phyloP scores from a whole-genome alignment of 64 coral and sea anemone species.

The Dendronephthya gigantea region DNA sequence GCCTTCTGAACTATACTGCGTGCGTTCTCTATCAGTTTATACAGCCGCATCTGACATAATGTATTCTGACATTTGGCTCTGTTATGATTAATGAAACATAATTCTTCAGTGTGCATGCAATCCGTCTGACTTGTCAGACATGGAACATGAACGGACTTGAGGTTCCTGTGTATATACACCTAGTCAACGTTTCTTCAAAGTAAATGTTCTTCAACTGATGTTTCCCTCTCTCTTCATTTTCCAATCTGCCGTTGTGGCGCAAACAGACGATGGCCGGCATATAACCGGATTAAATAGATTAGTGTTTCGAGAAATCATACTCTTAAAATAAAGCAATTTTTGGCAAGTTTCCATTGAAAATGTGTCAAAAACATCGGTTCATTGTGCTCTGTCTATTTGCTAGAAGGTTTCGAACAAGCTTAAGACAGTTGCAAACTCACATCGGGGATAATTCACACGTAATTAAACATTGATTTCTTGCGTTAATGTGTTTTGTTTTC shows the following conservation, averaged over 20 bases:
- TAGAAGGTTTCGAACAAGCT: neutral
- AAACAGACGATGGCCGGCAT: neutral
- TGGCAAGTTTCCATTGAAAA: neutral
- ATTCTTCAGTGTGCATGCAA: neutral
- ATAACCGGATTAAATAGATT: neutral
- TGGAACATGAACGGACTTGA: neutral
- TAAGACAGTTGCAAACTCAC: too few relatives aligned
- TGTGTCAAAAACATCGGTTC: neutral
- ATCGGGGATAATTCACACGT: too few relatives aligned
- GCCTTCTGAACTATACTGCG: neutral
- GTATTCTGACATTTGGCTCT: neutral
- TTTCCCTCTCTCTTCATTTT: too few relatives aligned
- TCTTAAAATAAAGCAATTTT: neutral
- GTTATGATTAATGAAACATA: neutral
- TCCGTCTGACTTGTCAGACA: neutral
- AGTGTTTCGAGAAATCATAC: neutral
- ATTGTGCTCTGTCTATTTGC: too few relatives aligned
- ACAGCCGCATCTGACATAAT: neutral
- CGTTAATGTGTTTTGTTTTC: too few relatives aligned
- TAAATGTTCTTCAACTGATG: neutral
- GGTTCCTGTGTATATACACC: neutral
- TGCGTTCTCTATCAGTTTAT: neutral
- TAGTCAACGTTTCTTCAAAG: neutral
- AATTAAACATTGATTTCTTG: too few relatives aligned
- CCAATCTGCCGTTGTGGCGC: too few relatives aligned